Conservation (phyloP, 2,888 invertebrate genomes). For the Augiades crinisus region DNA sequence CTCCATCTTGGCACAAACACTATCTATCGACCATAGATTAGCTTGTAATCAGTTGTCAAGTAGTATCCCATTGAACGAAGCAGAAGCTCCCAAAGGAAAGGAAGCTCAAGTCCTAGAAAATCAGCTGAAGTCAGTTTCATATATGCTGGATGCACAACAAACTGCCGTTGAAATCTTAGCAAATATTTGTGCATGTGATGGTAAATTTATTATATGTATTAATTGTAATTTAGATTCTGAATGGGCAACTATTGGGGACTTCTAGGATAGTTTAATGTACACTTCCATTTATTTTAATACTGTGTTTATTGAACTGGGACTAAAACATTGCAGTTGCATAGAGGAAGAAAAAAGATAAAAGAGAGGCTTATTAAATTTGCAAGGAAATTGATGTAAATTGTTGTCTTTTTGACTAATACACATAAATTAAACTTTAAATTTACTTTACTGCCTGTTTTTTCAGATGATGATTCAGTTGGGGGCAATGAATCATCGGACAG, state of each 20-base stretch:
- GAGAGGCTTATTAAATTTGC: no score
- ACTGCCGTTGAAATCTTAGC: conserved; percentile 86
- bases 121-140: conserved; percentile 71
- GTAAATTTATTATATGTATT: conserved; percentile 44
- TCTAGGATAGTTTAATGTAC: no score
- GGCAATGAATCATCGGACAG: conserved; percentile 58
- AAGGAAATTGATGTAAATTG: no score
- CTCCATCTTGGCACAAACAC: conserved; percentile 70
- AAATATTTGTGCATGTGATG: conserved; percentile 85
- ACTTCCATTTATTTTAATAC: no score
- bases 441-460: conserved; percentile 30
- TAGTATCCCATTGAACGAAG: conserved; percentile 62
- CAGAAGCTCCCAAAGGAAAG: conserved; percentile 54
- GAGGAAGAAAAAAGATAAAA: no score
- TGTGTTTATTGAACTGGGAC: no score
- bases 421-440: no score
- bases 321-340: no score
- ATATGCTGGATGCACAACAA: conserved; percentile 85
- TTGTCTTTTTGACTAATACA: no score
- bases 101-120: conserved; percentile 65
- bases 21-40: conserved; percentile 78
- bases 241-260: no score
- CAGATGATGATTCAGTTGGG: conserved; percentile 55
- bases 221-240: no score
- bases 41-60: conserved; percentile 74